Base-by-base conservation (phyloP, 2,888 invertebrate genomes). In the Syrphus vitripennis region DNA sequence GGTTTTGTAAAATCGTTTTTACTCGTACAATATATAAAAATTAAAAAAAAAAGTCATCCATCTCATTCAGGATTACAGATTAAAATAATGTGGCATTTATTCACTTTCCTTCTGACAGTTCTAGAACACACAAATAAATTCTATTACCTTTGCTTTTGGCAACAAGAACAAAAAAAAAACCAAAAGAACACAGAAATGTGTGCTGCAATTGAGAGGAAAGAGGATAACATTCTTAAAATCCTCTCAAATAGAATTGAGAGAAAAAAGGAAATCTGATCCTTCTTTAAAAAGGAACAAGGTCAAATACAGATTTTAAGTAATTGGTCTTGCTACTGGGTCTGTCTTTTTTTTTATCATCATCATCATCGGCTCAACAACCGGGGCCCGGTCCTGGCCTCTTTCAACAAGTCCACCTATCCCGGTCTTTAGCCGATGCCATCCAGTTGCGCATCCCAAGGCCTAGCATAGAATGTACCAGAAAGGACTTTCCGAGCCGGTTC, bases 61-160 rank as follows among this genome's bases (percentile, higher is more conserved):
- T 84, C 84, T 77, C 70, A 40, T 31, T 14, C 72, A 53, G 84
- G 84, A 71, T 80, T 84, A 80, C 19, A 80, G 80, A 71, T 80
- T 84, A 80, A 84, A 84, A 76, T 84, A 80, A 80, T 84, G 80
- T 76, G 80, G 67, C 80, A 80, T 84, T 84, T 84, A 84, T 84
- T 80, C 71, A 76, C 67, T 71, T 59, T 55, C 67, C 71, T 61
- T n/a, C 34, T 84, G 84, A 77, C 84, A 76, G 76, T 84, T 76
- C 67, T 45, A 45, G 80, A 72, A 53, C 59, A 59, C 59, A 61
- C 9, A 55, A 55, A 59, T 42, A 63, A 65, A 74, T 72, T 80
- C 67, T 67, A 55, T 76, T 80, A 72, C 16, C 12, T 16, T 59
- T 59, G 16, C 6, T 57, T 42, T 24, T 21, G 61, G 40, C n/a